These are phyloP conservation scores for Tenthredo amoena DNA, from an alignment of 2,888 invertebrate species.

Conservation along the genomic window DNA sequence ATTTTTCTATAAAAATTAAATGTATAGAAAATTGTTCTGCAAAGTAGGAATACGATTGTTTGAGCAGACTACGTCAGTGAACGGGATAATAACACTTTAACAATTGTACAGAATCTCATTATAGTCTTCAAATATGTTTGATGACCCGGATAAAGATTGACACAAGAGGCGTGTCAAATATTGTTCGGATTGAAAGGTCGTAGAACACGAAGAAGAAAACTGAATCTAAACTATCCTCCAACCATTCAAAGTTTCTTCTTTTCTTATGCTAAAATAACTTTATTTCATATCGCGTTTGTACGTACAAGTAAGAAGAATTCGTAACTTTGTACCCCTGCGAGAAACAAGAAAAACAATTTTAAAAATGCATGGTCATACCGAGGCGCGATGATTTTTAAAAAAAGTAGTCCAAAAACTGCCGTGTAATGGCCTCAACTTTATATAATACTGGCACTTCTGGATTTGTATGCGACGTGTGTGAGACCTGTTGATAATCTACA, in stretches of 20 bases:
- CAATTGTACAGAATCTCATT: background rate
- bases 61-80: background rate
- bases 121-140: background rate
- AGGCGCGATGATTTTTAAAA: background rate
- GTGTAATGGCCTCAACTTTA: background rate
- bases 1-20: background rate
- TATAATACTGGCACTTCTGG: background rate
- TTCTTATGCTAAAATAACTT: background rate
- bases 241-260: too few species aligned
- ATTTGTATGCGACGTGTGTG: background rate
- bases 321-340: background rate
- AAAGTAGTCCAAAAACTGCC: background rate
- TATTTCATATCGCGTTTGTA: background rate
- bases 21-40: background rate
- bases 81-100: background rate
- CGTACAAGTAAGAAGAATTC: background rate
- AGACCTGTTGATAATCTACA: background rate
- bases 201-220: background rate
- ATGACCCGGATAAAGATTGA: conserved; percentile 5
- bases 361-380: background rate
- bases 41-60: background rate
- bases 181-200: background rate
- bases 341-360: background rate
- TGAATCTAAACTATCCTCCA: background rate
- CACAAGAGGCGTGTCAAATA: background rate